Conservation (phyloP, 2,797 vertebrate genomes). For the Poecilia picta region DNA sequence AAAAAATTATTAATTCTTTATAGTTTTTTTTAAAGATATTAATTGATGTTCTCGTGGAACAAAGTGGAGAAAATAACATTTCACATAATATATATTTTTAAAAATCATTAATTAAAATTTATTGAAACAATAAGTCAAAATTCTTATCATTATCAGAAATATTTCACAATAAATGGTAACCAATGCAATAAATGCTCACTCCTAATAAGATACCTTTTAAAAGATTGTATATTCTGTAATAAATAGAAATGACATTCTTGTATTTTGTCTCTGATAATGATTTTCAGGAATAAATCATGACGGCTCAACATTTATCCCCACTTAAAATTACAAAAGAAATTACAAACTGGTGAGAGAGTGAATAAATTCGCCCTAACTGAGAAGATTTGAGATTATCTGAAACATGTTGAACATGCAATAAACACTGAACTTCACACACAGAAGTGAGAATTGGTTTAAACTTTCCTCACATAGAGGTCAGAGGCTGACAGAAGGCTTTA, state of each 20-base stretch:
- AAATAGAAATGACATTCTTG: background rate
- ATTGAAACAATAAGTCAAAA: too few relatives aligned
- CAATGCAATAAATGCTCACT: too few relatives aligned
- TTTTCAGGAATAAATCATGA: background rate
- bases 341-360: background rate
- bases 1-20: too few relatives aligned
- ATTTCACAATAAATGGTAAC: too few relatives aligned
- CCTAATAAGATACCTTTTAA: background rate
- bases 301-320: background rate
- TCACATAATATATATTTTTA: too few relatives aligned
- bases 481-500: background rate
- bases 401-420: background rate
- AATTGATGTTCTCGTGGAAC: too few relatives aligned
- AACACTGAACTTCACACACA: background rate
- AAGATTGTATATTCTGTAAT: background rate
- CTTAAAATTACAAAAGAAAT: background rate
- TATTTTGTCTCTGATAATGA: background rate
- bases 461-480: background rate
- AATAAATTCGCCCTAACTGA: background rate
- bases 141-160: too few relatives aligned
- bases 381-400: background rate
- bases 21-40: too few relatives aligned
- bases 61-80: too few relatives aligned
- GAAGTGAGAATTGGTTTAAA: background rate
- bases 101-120: too few relatives aligned